A percentile compares a stretch with the other conserved stretches of the same genome.
These are phyloP conservation scores for Thamnophis sirtalis DNA, from an alignment of 2,113 vertebrate species.

Conservation along the genomic window DNA sequence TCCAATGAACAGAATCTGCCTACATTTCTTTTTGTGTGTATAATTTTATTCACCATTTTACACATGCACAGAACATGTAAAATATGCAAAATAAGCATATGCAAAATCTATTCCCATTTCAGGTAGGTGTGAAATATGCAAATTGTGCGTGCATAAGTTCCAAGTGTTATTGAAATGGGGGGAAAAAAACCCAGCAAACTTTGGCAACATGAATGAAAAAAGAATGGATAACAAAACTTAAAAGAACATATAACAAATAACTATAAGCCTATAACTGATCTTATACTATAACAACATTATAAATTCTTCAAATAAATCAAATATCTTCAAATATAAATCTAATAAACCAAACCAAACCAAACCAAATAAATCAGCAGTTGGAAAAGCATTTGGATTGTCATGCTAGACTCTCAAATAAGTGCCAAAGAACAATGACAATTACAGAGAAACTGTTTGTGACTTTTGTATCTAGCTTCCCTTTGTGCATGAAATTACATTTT, in stretches of 20 bases:
- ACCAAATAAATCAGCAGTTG: neutral
- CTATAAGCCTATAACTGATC: neutral
- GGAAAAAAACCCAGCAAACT: no score
- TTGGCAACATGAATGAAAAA: neutral
- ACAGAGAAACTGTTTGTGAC: neutral
- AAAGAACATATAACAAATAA: neutral
- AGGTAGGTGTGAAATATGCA: neutral
- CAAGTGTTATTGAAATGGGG: neutral
- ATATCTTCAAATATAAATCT: no score
- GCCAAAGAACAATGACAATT: no score
- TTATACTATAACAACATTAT: neutral
- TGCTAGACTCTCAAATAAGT: neutral
- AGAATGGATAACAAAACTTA: neutral
- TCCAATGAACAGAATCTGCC: neutral
- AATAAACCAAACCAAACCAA: no score
- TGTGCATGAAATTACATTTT: neutral
- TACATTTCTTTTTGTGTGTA: neutral
- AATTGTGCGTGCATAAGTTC: neutral
- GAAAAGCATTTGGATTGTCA: neutral
- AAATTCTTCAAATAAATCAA: neutral
- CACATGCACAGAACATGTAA: neutral
- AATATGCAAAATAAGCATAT: neutral
- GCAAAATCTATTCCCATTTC: neutral
- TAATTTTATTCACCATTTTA: neutral
- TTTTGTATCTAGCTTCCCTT: neutral